A percentile compares a stretch with the other conserved stretches of the same genome.
Evolutionary conservation across 2,888 invertebrate genomes (phyloP).

Genomic region (Perizoma affinitatum): DNA sequence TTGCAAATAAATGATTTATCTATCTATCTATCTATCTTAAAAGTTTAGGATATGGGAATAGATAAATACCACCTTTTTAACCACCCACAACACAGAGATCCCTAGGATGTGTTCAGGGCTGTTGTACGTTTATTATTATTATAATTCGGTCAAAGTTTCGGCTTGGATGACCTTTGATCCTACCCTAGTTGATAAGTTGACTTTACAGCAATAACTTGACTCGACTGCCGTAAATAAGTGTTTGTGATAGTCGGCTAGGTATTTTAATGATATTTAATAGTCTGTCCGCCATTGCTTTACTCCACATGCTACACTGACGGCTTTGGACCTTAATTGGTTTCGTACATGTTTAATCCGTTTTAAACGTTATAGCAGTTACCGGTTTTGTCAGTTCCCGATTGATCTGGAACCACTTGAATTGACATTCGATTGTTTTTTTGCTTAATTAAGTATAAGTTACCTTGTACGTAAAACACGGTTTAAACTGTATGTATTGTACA

Average conservation of each 20-base stretch:
- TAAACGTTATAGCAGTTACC: conserved; percentile 64
- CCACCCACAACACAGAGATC: too few species aligned
- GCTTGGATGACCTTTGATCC: conserved; percentile 17
- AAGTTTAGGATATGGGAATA: too few species aligned
- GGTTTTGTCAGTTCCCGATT: conserved; percentile 63
- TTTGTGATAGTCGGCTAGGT: conserved; percentile 72
- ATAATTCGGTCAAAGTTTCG: conserved; percentile 22
- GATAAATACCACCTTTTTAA: too few species aligned
- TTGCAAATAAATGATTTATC: too few species aligned
- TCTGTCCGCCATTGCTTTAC: conserved; percentile 45
- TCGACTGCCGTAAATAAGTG: conserved; percentile 66
- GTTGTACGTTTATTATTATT: not conserved
- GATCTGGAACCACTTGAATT: conserved; percentile 58
- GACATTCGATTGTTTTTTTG: conserved; percentile 50
- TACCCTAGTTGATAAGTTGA: conserved; percentile 48
- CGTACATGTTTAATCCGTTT: conserved; percentile 73
- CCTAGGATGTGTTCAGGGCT: too few species aligned
- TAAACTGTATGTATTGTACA: conserved; percentile 9
- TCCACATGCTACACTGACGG: conserved; percentile 61
- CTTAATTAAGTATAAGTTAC: conserved; percentile 27
- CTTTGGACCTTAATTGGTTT: conserved; percentile 75
- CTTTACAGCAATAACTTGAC: conserved; percentile 65
- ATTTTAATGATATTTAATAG: conserved; percentile 78
- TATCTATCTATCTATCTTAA: too few species aligned
- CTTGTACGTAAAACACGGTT: conserved; percentile 24